Evolutionary conservation across 2,113 vertebrate genomes (phyloP).

Genomic region (Chrysemys picta): DNA sequence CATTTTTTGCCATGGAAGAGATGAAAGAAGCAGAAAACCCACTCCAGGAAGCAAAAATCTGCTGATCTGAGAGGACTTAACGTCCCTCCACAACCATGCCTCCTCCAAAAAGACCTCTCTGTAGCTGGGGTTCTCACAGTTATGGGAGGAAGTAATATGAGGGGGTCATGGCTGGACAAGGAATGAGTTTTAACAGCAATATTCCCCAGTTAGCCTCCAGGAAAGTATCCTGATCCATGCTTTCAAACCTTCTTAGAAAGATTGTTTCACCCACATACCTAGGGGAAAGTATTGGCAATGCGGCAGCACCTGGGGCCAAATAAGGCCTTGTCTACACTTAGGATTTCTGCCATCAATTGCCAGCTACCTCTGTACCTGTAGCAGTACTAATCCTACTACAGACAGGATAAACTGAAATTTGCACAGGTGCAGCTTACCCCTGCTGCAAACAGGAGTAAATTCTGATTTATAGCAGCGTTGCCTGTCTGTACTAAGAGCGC

Average conservation of each 20-base stretch:
- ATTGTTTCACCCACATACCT: neutral
- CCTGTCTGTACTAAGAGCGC: neutral
- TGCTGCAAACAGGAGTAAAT: neutral
- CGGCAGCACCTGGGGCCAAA: neutral
- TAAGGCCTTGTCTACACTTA: accelerated
- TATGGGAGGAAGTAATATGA: neutral
- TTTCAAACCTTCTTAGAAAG: neutral
- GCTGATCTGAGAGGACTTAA: neutral
- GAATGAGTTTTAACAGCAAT: neutral
- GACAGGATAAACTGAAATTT: neutral
- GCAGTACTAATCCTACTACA: neutral
- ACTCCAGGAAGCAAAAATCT: neutral
- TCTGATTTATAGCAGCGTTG: neutral
- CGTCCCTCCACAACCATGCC: neutral
- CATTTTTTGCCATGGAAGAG: neutral
- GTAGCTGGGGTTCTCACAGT: neutral
- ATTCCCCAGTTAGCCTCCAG: neutral
- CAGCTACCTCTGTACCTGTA: accelerated
- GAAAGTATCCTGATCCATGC: neutral
- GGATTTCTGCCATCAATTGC: neutral
- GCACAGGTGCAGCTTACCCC: neutral
- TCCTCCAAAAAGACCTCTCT: neutral
- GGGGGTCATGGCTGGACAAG: neutral
- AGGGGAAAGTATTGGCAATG: neutral
- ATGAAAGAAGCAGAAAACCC: neutral